Base-by-base conservation (phyloP, 1,140 invertebrate genomes). In the Trichogramma pretiosum region DNA sequence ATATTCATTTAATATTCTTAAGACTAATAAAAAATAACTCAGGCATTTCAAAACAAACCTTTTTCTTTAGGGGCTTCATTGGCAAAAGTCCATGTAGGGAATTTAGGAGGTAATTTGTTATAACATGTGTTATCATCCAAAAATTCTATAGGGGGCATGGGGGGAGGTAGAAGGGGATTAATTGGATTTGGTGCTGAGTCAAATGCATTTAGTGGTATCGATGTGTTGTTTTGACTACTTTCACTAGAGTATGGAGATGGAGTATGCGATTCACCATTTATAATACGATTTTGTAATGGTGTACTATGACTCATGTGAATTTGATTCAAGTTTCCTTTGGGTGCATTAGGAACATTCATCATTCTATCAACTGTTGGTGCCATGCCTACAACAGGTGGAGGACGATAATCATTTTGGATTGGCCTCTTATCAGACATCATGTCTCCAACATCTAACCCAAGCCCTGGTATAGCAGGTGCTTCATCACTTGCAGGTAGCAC, bases 71-170 rank as follows among this genome's bases (percentile, higher is more conserved):
- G 41, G 23, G 55, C 46, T 33, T 72, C 68, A 38, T 59, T 72
- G 0, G 65, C 37, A 4, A 68, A 55, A 1, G 65, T 61, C 74
- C 74, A 75, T 0, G 72, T 71, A 0, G 73, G 72, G 49, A 75
- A 74, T 50, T 74, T 74, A 0, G 73, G 67, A 48, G 74, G 74
- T 41, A 74, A 55, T 54, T 72, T 72, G 49, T 72, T 72, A 32
- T 72, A 72, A 55, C 70, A 72, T 34, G 61, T 63, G 24, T 68
- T 68, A 13, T 72, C 68, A n/a, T 73, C 68, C 8, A 71, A 58
- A 32, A 70, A 70, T 34, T 72, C 69, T 9, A 75, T 73, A 9
- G 78, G 76, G 4, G 78, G 79, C 60, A 81, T 67, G 0, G 78
- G 77, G 8, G 78, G 77, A 10, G 77, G 78, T 36, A 74, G 68